Conservation (phyloP, 1,140 invertebrate species). For the Maniola jurtina region DNA sequence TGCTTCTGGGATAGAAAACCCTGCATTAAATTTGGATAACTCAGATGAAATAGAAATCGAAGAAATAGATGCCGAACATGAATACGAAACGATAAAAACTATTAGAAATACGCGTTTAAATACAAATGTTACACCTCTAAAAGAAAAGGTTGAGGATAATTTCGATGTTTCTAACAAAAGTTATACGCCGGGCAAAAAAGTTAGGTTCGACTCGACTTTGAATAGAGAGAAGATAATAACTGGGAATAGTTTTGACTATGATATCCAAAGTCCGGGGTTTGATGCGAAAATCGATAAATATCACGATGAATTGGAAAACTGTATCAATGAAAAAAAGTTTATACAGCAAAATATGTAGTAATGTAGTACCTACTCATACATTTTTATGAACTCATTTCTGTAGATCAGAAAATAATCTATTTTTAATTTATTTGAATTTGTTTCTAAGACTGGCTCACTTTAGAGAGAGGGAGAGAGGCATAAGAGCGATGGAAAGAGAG, state of each 20-base stretch:
- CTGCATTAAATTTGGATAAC: conserved; percentile 68
- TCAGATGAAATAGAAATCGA: conserved; percentile 76
- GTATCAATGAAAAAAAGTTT: conserved; percentile 76
- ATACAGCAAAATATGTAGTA: conserved; percentile 70
- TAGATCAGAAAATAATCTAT: no score
- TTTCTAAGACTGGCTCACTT: no score
- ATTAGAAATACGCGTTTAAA: conserved; percentile 64
- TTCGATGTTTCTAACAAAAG: conserved; percentile 52
- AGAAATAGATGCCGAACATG: conserved; percentile 64
- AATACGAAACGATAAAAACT: conserved; percentile 71
- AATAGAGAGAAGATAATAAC: conserved; percentile 76
- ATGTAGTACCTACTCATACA: no score
- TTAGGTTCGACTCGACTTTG: conserved; percentile 74
- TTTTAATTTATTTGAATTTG: no score
- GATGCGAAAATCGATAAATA: conserved; percentile 73
- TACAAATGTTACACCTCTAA: conserved; percentile 68
- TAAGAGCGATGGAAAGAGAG: no score
- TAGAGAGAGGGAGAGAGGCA: no score
- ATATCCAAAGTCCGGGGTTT: conserved; percentile 65
- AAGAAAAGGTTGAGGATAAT: conserved; percentile 52
- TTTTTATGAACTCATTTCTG: no score
- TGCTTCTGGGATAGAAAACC: conserved; percentile 66
- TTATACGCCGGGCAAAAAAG: conserved; percentile 68
- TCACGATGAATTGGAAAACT: conserved; percentile 77
- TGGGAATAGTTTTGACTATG: conserved; percentile 72